Conservation (phyloP, 2,113 vertebrate genomes). For the Perca schrenkii region DNA sequence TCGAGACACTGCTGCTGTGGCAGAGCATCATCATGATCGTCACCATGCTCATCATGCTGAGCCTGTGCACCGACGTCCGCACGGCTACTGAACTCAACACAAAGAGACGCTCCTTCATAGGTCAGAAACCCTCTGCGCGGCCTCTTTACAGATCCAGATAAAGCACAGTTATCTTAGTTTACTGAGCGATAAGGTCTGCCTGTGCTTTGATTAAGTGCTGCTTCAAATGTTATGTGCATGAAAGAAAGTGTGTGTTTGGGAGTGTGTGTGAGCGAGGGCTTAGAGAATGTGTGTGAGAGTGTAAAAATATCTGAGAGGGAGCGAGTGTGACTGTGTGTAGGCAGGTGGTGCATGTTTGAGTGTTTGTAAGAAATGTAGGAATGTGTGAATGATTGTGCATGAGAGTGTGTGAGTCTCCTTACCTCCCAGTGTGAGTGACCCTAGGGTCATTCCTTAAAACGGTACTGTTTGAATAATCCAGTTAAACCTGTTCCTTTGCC, state of each 20-base stretch:
- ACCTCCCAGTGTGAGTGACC: not conserved
- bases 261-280: not conserved
- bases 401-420: not conserved
- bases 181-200: not conserved
- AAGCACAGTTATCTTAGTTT: not conserved
- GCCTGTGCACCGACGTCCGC: slow-evolving; percentile 93
- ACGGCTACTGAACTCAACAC: slow-evolving; percentile 88
- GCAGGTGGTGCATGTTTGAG: not conserved
- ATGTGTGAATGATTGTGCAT: not conserved
- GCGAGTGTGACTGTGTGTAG: not conserved
- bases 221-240: not conserved
- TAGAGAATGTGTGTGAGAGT: not conserved
- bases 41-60: slow-evolving; percentile 96
- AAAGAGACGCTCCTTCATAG: slow-evolving; percentile 92
- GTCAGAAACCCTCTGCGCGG: slow-evolving; percentile 79
- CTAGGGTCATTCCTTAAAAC: not conserved
- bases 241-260: not conserved
- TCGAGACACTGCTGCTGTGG: slow-evolving; percentile 93
- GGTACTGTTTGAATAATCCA: not conserved
- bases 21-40: slow-evolving; percentile 97
- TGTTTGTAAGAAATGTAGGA: not conserved
- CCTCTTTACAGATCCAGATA: not conserved
- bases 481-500: not conserved
- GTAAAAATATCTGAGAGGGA: not conserved
- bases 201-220: not conserved